Evolutionary conservation across 2,888 invertebrate genomes (phyloP).

Genomic region (Baronia brevicornis): DNA sequence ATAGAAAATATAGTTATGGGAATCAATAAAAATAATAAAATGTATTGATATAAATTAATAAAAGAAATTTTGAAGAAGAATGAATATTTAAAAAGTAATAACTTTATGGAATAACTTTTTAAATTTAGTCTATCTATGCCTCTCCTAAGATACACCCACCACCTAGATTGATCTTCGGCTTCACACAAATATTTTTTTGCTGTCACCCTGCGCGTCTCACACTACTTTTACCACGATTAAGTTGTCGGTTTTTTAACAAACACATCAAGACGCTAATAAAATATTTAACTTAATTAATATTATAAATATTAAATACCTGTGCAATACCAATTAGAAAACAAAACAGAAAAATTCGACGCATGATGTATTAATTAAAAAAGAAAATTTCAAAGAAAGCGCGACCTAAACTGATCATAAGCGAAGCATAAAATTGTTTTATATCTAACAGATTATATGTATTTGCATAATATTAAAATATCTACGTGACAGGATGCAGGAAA

Average conservation of each 20-base stretch:
- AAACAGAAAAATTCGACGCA: conserved; percentile 17
- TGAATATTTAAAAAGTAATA: too few relatives aligned
- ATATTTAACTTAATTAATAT: background rate
- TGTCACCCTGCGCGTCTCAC: too few relatives aligned
- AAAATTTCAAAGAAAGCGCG: conserved; percentile 9
- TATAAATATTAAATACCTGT: conserved; percentile 13
- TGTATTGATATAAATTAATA: too few relatives aligned
- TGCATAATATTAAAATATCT: conserved; percentile 6
- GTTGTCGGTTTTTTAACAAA: background rate
- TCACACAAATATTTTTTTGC: too few relatives aligned
- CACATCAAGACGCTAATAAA: background rate
- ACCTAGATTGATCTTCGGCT: too few relatives aligned
- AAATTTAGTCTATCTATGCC: too few relatives aligned
- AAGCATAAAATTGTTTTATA: conserved; percentile 14
- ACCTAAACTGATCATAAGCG: conserved; percentile 9
- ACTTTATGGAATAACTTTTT: too few relatives aligned
- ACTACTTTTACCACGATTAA: too few relatives aligned
- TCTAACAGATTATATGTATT: conserved; percentile 9
- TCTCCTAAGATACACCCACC: too few relatives aligned
- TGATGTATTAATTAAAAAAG: conserved; percentile 15
- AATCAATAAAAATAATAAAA: too few relatives aligned
- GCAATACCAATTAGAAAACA: conserved; percentile 18
- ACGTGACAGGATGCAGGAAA: conserved; percentile 13
- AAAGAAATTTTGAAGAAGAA: too few relatives aligned
- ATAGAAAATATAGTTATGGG: too few relatives aligned